Base-by-base conservation (phyloP, 2,888 invertebrate genomes). In the Dryadula phaetusa region DNA sequence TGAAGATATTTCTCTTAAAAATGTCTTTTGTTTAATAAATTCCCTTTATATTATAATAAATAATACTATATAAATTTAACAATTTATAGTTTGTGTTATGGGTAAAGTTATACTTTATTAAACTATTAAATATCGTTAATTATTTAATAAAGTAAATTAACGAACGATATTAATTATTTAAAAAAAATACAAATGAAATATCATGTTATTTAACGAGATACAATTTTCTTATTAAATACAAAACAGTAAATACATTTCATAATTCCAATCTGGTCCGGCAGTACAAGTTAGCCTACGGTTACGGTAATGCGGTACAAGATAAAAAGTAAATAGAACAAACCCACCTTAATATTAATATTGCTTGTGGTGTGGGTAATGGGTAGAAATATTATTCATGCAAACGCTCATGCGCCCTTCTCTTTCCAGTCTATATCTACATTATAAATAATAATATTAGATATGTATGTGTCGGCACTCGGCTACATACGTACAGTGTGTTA, bases 361-460 rank as follows among this genome's bases (percentile, higher is more conserved):
- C 64, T 69, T 62, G 71, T 71, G 71, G 71, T 71, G 69, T 71
- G 71, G 71, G 71, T 71, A 71, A 71, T 71, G 69, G 71, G 71
- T 71, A 71, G 71, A 69, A 76, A 75, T 76, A 75, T 74, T 76
- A 76, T 72, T 74, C 72, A 76, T 74, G 71, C 72, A 77, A 75
- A 74, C 73, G 76, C 72, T 77, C 76, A 76, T 78, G 79, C 75
- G 76, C 76, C 74, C 76, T 79, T 75, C 77, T 75, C 75, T 76
- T 75, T 74, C 63, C 70, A 75, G 67, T 69, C 70, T 66, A 73
- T 53, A 70, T 69, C 70, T 66, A 73, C 56, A 70, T 70, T 70
- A 74, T 71, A 74, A 73, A 74, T 75, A 74, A 72, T 74, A 74
- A 67, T 71, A 70, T 69, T 70, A 70, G 66, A 65, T 70, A 53